Evolutionary conservation across 2,888 invertebrate genomes (phyloP).

Genomic region (Sarcophaga subvicina): DNA sequence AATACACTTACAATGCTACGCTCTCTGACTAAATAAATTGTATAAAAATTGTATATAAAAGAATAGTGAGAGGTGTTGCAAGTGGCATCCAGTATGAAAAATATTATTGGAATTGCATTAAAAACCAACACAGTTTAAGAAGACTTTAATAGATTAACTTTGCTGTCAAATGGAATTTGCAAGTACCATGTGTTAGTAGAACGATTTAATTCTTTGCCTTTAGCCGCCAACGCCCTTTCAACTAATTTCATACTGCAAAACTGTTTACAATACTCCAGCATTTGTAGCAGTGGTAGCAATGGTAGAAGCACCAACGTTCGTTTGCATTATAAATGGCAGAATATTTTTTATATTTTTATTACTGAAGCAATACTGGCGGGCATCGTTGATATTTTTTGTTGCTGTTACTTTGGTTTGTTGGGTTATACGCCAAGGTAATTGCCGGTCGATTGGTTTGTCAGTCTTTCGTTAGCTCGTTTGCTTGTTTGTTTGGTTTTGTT

Average conservation of each 20-base stretch:
- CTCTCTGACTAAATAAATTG: background rate
- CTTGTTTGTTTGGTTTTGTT: conserved; percentile 18
- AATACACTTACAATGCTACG: background rate
- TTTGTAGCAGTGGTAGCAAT: conserved; percentile 39
- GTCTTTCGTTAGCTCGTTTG: background rate
- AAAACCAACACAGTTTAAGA: no score
- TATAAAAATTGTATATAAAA: background rate
- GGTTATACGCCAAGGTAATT: background rate
- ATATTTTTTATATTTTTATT: conserved; percentile 56
- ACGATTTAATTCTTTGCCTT: no score
- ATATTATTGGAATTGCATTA: no score
- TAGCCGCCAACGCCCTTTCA: no score
- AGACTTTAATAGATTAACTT: no score
- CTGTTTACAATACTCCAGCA: conserved; percentile 11
- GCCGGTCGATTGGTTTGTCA: background rate
- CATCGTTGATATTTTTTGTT: conserved; percentile 20
- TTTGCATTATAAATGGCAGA: conserved; percentile 51
- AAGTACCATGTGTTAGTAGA: accelerated
- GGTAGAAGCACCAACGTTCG: background rate
- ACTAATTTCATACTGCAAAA: no score
- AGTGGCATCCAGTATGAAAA: no score
- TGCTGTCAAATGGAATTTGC: no score
- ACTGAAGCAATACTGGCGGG: conserved; percentile 32
- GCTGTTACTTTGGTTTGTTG: background rate
- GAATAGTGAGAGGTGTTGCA: no score